phyloP scores from a whole-genome alignment of 1,140 invertebrate genomes.

The Drosophila equinoxialis region DNA sequence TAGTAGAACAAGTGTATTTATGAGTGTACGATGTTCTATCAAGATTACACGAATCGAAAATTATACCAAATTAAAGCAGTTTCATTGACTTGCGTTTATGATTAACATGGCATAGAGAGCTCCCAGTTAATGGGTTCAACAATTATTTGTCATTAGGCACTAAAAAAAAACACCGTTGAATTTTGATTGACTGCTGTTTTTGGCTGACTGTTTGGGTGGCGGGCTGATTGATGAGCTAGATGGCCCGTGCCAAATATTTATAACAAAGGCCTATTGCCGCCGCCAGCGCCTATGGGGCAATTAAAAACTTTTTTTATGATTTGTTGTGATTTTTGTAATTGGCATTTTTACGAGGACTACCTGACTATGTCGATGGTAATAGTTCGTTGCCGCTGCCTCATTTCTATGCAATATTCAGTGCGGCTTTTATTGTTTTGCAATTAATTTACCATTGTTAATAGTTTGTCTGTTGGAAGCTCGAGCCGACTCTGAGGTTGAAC shows the following conservation, averaged over 20 bases:
- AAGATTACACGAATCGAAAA: no score
- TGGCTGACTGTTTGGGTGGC: conserved; percentile 41
- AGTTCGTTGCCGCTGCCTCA: conserved; percentile 28
- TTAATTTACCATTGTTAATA: conserved; percentile 73
- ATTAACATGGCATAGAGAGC: not conserved
- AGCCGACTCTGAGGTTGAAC: not conserved
- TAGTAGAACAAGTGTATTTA: conserved; percentile 50
- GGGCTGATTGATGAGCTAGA: conserved; percentile 50
- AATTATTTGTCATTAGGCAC: conserved; percentile 24
- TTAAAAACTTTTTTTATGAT: conserved; percentile 68
- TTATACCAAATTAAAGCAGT: not conserved
- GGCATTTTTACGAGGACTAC: conserved; percentile 69
- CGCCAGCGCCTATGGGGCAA: conserved; percentile 39
- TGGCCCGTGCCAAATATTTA: conserved; percentile 32
- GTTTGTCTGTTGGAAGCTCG: conserved; percentile 35
- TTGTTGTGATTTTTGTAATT: conserved; percentile 78
- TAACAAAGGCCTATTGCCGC: conserved; percentile 33
- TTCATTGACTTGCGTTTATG: not conserved
- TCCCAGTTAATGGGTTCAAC: conserved; percentile 26
- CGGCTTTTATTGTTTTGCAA: conserved; percentile 68
- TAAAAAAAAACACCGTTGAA: conserved; percentile 35
- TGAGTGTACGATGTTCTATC: conserved; percentile 17
- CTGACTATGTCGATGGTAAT: conserved; percentile 57
- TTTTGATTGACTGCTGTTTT: conserved; percentile 10
- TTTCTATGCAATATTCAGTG: conserved; percentile 68